These are phyloP conservation scores for Poeciliopsis paucimaculata DNA, from an alignment of 2,797 vertebrate species.

Conservation along the genomic window DNA sequence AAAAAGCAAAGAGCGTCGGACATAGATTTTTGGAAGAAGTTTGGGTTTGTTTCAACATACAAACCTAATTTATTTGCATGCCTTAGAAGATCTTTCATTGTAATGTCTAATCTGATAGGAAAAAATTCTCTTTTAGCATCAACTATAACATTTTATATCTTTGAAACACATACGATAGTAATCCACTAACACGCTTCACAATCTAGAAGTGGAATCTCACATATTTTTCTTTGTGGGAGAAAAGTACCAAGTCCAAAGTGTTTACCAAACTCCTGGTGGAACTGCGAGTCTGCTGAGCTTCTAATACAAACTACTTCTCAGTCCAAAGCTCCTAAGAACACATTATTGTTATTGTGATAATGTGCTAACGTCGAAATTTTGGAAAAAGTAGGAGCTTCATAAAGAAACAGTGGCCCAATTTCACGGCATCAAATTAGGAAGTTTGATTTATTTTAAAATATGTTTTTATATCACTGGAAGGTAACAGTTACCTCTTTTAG, in stretches of 20 bases:
- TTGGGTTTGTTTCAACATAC: not conserved
- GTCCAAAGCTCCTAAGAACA: too few relatives aligned
- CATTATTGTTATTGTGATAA: too few relatives aligned
- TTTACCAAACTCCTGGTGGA: not conserved
- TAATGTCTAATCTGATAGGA: not conserved
- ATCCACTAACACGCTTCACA: not conserved
- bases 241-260: not conserved
- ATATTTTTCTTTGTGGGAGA: not conserved
- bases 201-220: not conserved
- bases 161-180: not conserved
- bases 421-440: too few relatives aligned
- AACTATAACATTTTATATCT: not conserved
- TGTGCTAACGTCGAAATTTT: too few relatives aligned
- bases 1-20: constrained; percentile 11
- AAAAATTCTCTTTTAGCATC: not conserved
- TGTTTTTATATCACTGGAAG: too few relatives aligned
- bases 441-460: too few relatives aligned
- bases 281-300: too few relatives aligned
- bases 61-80: not conserved
- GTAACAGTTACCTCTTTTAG: too few relatives aligned
- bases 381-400: too few relatives aligned
- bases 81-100: not conserved
- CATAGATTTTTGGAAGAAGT: constrained; percentile 14
- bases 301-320: too few relatives aligned
- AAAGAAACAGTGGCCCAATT: too few relatives aligned